Base-by-base conservation (phyloP, 2,888 invertebrate species). In the Axea sp. region DNA sequence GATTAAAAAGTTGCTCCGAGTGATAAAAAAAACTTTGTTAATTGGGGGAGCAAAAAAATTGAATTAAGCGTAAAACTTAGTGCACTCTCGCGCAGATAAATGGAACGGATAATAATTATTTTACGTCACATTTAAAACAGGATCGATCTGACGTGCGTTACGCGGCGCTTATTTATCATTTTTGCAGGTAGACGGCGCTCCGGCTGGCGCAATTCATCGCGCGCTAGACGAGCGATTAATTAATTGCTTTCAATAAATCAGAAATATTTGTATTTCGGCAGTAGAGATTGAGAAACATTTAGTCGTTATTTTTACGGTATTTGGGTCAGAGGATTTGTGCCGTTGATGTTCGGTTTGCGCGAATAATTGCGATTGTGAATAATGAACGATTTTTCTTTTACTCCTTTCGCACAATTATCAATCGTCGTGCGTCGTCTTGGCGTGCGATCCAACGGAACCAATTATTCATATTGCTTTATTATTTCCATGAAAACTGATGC, bases 11-110 rank as follows among this genome's bases (percentile, higher is more conserved):
- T 71, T 49, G 49, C 55, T 53, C 15, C 14, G 62, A 35, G 33
- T 51, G 49, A 64, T 64, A 57, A 55, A 64, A 72, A 71, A 64
- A 72, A 71, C 33, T 64, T 64, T 57, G 62, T 64, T 71, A 71
- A 71, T 71, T 71, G 71, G 49, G 22, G 26, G 28, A 14, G 22
- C 19, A 14, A n/a, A 43, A 51, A 43, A 41, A 68, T 43, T 17
- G 37, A 55, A 71, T 62, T 15, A 39, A 26, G 47, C 55, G 49
- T 47, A 22, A 57, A 72, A 57, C 59, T 65, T 62, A 47, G 26
- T 62, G 59, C 35, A 17, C 39, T 37, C 35, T 22, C 47, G 39
- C 26, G 9, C 69, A 51, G 45, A 39, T 55, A 51, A 64, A 62
- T 14, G 57, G 8, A 22, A 49, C 15, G 57, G 57, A 51, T 51